Percentiles rank a stretch among this genome's conserved stretches.
These are phyloP conservation scores for Cephus spinipes DNA, from an alignment of 2,888 invertebrate genomes.

Conservation along the genomic window DNA sequence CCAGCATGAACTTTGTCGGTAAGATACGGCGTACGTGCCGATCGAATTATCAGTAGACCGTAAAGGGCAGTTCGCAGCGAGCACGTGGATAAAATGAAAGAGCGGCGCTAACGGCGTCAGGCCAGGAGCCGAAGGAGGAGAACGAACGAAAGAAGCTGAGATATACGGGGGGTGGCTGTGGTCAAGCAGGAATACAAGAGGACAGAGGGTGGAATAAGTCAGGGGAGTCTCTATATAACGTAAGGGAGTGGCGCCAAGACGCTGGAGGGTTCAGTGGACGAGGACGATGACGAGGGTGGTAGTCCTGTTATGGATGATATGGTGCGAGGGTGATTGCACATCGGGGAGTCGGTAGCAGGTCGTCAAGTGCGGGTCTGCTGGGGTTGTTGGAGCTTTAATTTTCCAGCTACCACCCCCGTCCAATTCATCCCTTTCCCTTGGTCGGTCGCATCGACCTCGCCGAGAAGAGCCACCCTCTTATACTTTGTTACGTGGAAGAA, in stretches of 20 bases:
- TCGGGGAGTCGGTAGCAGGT: conserved; percentile 6
- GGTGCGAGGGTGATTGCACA: conserved; percentile 7
- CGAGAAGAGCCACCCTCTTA: neutral
- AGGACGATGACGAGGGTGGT: neutral
- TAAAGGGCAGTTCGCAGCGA: neutral
- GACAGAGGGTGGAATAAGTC: neutral
- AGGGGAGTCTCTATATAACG: neutral
- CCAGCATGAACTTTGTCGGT: neutral
- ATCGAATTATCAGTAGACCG: neutral
- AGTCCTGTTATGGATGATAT: conserved; percentile 1
- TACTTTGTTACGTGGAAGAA: neutral
- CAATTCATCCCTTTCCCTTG: conserved; percentile 19
- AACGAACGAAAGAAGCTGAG: neutral
- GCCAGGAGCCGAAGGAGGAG: neutral
- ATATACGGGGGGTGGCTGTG: neutral
- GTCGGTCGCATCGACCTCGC: neutral
- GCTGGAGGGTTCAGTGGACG: neutral
- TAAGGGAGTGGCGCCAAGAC: conserved; percentile 5
- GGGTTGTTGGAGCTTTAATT: conserved; percentile 31
- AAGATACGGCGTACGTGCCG: neutral
- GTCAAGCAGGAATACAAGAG: conserved; percentile 3
- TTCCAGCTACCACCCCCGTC: conserved; percentile 28
- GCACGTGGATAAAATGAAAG: neutral
- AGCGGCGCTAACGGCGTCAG: neutral
- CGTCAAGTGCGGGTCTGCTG: conserved; percentile 6